Percentiles rank a stretch among this genome's conserved stretches.
Conservation (phyloP, 2,113 vertebrate species). For the Tricholaema leucomelas region DNA sequence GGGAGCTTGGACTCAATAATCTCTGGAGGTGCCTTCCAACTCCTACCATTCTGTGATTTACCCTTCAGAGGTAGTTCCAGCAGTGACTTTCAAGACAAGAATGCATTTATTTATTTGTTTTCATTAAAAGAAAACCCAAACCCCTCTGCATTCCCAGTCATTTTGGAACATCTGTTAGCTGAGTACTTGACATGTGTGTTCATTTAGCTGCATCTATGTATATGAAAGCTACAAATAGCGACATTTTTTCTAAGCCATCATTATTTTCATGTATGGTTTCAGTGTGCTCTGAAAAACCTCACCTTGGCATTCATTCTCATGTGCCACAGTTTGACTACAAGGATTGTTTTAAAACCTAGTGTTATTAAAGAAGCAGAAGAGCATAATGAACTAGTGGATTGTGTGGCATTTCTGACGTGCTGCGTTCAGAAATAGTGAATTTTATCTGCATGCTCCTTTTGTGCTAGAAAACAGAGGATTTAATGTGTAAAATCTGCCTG, state of each 20-base stretch:
- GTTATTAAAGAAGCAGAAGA: neutral
- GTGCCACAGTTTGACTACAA: neutral
- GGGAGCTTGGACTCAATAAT: too few relatives aligned
- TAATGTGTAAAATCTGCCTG: neutral
- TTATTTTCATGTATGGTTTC: neutral
- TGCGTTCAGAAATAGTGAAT: neutral
- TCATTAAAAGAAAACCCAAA: neutral
- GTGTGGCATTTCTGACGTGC: neutral
- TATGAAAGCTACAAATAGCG: conserved; percentile 47
- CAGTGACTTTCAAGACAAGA: neutral
- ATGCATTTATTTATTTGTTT: conserved; percentile 13
- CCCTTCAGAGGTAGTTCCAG: neutral
- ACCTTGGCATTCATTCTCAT: neutral
- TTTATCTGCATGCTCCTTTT: neutral
- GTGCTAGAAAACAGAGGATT: neutral
- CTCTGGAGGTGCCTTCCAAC: too few relatives aligned
- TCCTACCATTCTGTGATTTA: neutral
- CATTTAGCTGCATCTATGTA: neutral
- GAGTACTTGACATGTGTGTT: conserved; percentile 27
- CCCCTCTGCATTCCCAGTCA: neutral
- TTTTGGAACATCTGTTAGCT: conserved; percentile 40
- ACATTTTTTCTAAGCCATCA: neutral
- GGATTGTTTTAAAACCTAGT: neutral
- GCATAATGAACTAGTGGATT: neutral
- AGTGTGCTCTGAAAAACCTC: neutral